phyloP scores from a whole-genome alignment of 2,888 invertebrate genomes.

The Rhyacophila evoluta region DNA sequence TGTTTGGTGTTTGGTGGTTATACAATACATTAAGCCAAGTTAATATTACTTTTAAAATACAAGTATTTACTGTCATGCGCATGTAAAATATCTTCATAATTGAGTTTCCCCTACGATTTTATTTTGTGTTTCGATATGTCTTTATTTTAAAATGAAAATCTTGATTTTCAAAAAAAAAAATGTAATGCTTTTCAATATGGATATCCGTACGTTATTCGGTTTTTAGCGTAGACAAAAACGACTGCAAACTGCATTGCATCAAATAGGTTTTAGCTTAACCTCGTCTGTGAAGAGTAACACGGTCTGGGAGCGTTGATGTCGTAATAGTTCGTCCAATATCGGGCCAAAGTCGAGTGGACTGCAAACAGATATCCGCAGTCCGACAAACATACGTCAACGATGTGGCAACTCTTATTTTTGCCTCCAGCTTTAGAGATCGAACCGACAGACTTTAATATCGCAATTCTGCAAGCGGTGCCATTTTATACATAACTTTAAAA shows the following conservation, averaged over 20 bases:
- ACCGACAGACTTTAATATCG: neutral
- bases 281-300: neutral
- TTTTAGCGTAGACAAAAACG: too few species aligned
- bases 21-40: too few species aligned
- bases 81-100: too few species aligned
- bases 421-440: neutral
- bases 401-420: neutral
- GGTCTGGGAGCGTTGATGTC: neutral
- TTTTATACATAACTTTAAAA: neutral
- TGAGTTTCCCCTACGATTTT: too few species aligned
- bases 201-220: too few species aligned
- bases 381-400: constrained; percentile 8
- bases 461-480: neutral
- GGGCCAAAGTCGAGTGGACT: constrained; percentile 10
- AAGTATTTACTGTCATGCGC: too few species aligned
- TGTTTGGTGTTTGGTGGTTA: too few species aligned
- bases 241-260: neutral
- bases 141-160: too few species aligned
- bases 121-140: too few species aligned
- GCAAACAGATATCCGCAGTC: neutral
- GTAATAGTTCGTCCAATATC: neutral
- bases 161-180: too few species aligned
- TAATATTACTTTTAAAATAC: too few species aligned
- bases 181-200: too few species aligned
- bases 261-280: neutral